Evolutionary conservation across 2,797 vertebrate species (phyloP).

Genomic region (Darevskia mixta): DNA sequence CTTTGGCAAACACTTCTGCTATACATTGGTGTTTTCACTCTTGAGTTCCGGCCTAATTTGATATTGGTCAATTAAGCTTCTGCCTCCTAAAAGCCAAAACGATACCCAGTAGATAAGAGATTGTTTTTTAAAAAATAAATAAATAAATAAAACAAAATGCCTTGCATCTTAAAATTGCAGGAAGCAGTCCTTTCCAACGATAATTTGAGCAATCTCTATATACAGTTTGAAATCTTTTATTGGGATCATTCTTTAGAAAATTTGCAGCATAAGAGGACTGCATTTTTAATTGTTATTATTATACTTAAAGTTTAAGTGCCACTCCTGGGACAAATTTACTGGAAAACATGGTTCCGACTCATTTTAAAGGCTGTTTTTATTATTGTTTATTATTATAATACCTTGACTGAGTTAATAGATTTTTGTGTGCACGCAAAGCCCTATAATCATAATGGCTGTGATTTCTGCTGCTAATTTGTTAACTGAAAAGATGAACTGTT

Average conservation of each 20-base stretch:
- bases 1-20: constrained; percentile 43
- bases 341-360: background rate
- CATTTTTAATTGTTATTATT: constrained; percentile 38
- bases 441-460: constrained; percentile 31
- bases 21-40: constrained; percentile 50
- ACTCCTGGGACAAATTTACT: constrained; percentile 29
- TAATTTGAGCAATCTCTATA: constrained; percentile 18
- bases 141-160: background rate
- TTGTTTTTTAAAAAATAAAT: constrained; percentile 28
- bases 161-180: constrained; percentile 23
- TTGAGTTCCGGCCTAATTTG: constrained; percentile 55
- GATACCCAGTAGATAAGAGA: constrained; percentile 49
- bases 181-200: constrained; percentile 11
- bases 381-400: constrained; percentile 49
- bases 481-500: constrained; percentile 16
- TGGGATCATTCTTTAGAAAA: constrained; percentile 28
- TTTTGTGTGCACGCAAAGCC: constrained; percentile 12
- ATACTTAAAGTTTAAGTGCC: constrained; percentile 32
- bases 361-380: constrained; percentile 24
- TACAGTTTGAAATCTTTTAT: background rate
- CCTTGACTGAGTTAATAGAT: constrained; percentile 39
- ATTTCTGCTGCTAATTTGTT: constrained; percentile 48
- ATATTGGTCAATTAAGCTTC: constrained; percentile 7
- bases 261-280: background rate
- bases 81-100: constrained; percentile 46